Evolutionary conservation across 1,140 invertebrate genomes (phyloP), one percentile per base, ranked within the genome.

Genomic region (Conus betulinus): DNA sequence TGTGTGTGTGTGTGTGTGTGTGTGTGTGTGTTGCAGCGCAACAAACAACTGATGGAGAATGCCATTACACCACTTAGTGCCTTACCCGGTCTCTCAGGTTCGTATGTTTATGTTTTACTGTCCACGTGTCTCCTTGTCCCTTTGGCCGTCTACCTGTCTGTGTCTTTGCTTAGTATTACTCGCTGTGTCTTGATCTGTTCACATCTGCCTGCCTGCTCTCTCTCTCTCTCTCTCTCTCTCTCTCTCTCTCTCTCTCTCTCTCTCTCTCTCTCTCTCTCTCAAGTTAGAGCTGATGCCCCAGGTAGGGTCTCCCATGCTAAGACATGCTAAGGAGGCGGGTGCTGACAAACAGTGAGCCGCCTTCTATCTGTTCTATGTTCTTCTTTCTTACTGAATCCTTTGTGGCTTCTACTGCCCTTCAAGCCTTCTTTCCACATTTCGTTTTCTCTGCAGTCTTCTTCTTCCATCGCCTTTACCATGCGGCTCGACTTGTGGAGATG

Each of bases 1-100:
- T 60, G 57, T 60, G 57, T 60, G 8, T n/a, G 17, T 71, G 67
- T 71, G 3, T 71, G 67, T 71, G 67, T 10, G 67, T 71, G 67
- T 71, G 67, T 10, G 67, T 71, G 67, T 71, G 25, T 90, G 86
- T 88, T 93, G 90, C 93, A 95, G 95, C 92, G 93, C 76, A 94
- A 94, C 90, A 94, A 94, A 86, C 92, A 94, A 90, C 90, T 94
- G 60, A 94, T 95, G 91, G 94, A 95, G 89, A 91, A 91, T 55
- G 93, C 94, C 20, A 89, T 95, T 39, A 94, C 94, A n/a, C 92
- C 93, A n/a, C 88, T 94, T 55, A 91, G 90, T 74, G 89, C 91
- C 78, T 88, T 94, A 25, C 91, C 91, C 20, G 85, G 81, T 25
- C 87, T 89, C 55, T 87, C 78, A 86, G 91, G 92, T 93, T 87